Evolutionary conservation across 2,888 invertebrate species (phyloP).

Genomic region (Drosophila paracracens): DNA sequence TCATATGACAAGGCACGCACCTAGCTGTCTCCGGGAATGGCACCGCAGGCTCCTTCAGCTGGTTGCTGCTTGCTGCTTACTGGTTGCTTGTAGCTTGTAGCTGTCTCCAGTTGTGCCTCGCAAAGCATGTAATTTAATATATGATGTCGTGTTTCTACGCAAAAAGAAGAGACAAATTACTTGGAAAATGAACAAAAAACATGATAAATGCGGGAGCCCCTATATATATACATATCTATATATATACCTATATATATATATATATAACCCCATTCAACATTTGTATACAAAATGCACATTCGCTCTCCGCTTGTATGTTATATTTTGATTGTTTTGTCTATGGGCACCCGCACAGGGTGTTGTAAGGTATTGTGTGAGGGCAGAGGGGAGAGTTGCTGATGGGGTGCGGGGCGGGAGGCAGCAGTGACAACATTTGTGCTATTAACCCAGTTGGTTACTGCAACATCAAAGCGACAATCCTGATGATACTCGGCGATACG

Average conservation of each 20-base stretch:
- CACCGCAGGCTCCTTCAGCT: neutral
- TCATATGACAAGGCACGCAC: constrained; percentile 55
- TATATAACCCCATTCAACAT: neutral
- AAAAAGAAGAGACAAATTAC: constrained; percentile 27
- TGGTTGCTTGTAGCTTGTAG: constrained; percentile 19
- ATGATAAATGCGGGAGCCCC: constrained; percentile 50
- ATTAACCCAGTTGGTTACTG: constrained; percentile 71
- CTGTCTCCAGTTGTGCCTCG: constrained; percentile 65
- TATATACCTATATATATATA: neutral
- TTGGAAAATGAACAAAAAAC: constrained; percentile 28
- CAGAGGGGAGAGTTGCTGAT: neutral
- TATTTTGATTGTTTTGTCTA: constrained; percentile 44
- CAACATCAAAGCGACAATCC: constrained; percentile 71
- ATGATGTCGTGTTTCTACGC: constrained; percentile 46
- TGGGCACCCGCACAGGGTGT: constrained; percentile 15
- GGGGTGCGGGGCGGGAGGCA: neutral
- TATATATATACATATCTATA: neutral
- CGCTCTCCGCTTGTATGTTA: constrained; percentile 10
- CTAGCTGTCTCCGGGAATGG: constrained; percentile 23
- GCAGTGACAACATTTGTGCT: constrained; percentile 57
- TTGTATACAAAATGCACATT: constrained; percentile 30
- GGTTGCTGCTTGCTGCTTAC: neutral
- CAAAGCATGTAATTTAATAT: constrained; percentile 75
- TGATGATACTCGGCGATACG: constrained; percentile 57
- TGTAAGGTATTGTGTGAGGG: neutral